These are phyloP conservation scores for Microplitis manilae DNA, from an alignment of 2,888 invertebrate genomes.

Conservation along the genomic window DNA sequence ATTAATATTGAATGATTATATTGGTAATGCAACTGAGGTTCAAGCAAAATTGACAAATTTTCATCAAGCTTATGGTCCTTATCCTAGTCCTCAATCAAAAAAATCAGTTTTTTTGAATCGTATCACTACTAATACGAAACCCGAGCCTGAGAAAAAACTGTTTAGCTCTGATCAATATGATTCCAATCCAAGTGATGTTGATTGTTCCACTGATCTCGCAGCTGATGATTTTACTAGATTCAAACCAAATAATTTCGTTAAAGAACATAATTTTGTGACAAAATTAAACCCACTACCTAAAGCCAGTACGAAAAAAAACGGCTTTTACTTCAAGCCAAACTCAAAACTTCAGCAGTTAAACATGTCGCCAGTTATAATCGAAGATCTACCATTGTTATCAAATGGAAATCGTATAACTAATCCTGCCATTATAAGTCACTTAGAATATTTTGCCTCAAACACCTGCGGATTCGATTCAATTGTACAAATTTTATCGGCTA, in stretches of 20 bases:
- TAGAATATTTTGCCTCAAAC: slow-evolving; percentile 35
- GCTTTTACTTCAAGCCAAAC: slow-evolving; percentile 32
- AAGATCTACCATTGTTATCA: slow-evolving; percentile 20
- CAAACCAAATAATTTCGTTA: neutral
- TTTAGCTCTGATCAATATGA: neutral
- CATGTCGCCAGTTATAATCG: slow-evolving; percentile 11
- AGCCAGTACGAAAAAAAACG: slow-evolving; percentile 2
- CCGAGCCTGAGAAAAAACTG: neutral
- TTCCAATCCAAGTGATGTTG: neutral
- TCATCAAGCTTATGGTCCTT: slow-evolving; percentile 37
- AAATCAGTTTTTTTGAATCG: neutral
- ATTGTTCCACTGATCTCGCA: neutral
- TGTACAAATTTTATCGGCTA: slow-evolving; percentile 32
- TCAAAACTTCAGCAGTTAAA: slow-evolving; percentile 19
- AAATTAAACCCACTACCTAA: neutral
- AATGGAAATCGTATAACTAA: slow-evolving; percentile 32
- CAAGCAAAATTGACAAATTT: slow-evolving; percentile 26
- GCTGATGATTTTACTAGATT: neutral
- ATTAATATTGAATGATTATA: slow-evolving; percentile 31
- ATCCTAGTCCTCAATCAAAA: slow-evolving; percentile 31
- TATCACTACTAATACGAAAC: neutral
- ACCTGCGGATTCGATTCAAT: slow-evolving; percentile 33
- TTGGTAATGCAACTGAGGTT: slow-evolving; percentile 21
- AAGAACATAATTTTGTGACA: neutral
- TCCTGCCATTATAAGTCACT: slow-evolving; percentile 26